These are phyloP conservation scores for Ciconia nigra DNA, from an alignment of 2,797 vertebrate species.

Conservation along the genomic window DNA sequence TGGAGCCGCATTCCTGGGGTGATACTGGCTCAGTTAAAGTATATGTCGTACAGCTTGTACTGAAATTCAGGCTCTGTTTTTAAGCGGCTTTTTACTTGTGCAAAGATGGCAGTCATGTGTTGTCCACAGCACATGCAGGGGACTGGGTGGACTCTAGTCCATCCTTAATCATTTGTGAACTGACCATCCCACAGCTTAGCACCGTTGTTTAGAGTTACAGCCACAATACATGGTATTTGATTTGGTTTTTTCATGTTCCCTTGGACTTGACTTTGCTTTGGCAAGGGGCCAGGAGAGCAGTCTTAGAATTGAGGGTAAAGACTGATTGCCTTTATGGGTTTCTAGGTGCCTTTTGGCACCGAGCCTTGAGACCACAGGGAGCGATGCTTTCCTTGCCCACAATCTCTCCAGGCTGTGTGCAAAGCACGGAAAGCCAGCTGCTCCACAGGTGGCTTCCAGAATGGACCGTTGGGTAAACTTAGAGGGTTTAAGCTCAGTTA, in stretches of 20 bases:
- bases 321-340: background rate
- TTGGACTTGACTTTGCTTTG: background rate
- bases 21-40: background rate
- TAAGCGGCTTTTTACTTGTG: background rate
- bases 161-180: background rate
- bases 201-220: background rate
- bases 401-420: background rate
- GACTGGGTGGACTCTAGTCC: background rate
- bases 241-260: background rate
- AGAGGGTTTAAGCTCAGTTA: background rate
- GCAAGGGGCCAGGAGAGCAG: background rate
- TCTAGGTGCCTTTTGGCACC: background rate
- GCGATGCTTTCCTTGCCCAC: background rate
- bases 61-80: background rate
- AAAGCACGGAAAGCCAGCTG: background rate
- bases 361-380: background rate
- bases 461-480: background rate
- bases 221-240: too few species aligned
- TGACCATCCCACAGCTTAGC: background rate
- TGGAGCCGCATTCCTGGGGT: background rate
- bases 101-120: background rate
- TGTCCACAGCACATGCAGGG: accelerated
- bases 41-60: background rate
- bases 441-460: background rate
- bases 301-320: background rate